Evolutionary conservation across 2,113 vertebrate genomes (phyloP).

Genomic region (Psittacula cyanocephala): DNA sequence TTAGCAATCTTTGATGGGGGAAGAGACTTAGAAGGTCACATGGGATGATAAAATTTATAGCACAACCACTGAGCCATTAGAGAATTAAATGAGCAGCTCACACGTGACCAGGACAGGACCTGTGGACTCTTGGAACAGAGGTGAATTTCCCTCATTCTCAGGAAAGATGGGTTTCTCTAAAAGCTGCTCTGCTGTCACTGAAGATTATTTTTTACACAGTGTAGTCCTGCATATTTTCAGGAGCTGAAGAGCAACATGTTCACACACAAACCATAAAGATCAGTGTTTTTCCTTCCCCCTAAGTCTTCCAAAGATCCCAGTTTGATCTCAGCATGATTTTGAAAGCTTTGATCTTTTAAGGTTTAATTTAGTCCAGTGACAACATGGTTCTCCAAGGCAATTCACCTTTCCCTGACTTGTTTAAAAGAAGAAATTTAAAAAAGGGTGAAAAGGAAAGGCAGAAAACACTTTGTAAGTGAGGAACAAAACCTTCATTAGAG

Average conservation of each 20-base stretch:
- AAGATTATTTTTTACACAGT: background rate
- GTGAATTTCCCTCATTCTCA: background rate
- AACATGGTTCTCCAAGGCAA: slow-evolving; percentile 29
- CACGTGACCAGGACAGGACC: background rate
- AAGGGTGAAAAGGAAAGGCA: background rate
- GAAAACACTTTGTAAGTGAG: background rate
- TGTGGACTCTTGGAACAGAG: background rate
- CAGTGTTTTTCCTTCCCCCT: slow-evolving; percentile 5
- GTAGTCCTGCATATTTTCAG: background rate
- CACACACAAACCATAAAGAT: slow-evolving; percentile 39
- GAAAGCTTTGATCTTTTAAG: slow-evolving; percentile 63
- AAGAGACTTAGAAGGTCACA: background rate
- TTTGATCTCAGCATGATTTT: slow-evolving; percentile 66
- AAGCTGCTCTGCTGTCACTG: background rate
- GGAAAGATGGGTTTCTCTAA: background rate
- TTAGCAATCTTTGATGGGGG: background rate
- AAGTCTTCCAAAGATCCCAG: slow-evolving; percentile 15
- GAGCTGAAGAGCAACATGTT: background rate
- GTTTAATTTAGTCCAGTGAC: slow-evolving; percentile 57
- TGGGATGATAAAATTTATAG: background rate
- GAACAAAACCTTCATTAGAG: slow-evolving; percentile 52
- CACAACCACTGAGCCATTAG: background rate
- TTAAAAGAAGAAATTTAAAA: slow-evolving; percentile 12
- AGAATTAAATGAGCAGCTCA: background rate
- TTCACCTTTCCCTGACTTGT: slow-evolving; percentile 53